Base-by-base conservation (phyloP, 2,888 invertebrate species). In the Nipponacmea schrenckii region DNA sequence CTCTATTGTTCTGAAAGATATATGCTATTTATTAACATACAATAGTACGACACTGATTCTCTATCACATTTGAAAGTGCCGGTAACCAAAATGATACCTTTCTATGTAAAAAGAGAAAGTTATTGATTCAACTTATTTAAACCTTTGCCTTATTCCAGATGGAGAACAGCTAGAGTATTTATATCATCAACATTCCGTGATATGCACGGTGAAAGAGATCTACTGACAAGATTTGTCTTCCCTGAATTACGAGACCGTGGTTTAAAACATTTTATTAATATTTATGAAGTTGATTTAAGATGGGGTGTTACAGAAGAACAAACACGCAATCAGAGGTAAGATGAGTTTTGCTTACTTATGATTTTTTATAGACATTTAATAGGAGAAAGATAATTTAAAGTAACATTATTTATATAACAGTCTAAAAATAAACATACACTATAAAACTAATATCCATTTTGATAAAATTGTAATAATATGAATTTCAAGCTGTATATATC, bases 161-260 rank as follows among this genome's bases (percentile, higher is more conserved):
- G 90, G 90, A 80, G 86, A 62, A 88, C 87, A 7, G 85, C 88
- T 0, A 82, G 88, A 44, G 88, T 91, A 8, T 90, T 91, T 78
- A 89, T 90, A 62, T 90, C 90, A 0, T 90, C 90, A 2, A 90
- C 90, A 3, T 90, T 90, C 80, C 83, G 85, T 10, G 90, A 91
- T 82, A 90, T 91, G 90, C 90, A 90, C 75, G 89, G 89, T 7
- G 90, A 90, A 79, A 83, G 90, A 68, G 90, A 90, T 76, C 77
- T 90, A 24, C 81, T 90, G 67, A 87, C 88, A 15, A 80, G 89
- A 5, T 89, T 85, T 80, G 87, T 91, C 46, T 89, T 90, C 79
- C 90, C 90, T 8, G 89, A 89, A 79, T 80, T 90, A 72, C 83
- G 88, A 65, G 84, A 84, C 44, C 81, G 87, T 68, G 87, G 88